Evolutionary conservation across 2,888 invertebrate species (phyloP).

Genomic region (Luperina nickerlii): DNA sequence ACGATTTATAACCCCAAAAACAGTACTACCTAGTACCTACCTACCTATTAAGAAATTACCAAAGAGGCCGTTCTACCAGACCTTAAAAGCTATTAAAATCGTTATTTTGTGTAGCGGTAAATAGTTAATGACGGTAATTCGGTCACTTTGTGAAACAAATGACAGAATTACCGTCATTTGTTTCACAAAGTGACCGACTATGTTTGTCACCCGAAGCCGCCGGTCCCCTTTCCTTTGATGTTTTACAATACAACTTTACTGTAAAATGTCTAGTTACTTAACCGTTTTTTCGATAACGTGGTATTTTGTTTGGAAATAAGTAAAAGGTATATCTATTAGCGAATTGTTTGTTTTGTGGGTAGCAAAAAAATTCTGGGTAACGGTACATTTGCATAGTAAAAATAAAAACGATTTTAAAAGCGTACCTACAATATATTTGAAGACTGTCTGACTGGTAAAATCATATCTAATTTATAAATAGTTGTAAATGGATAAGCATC

Average conservation of each 20-base stretch:
- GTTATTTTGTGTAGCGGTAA: constrained; percentile 51
- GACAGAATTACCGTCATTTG: not conserved
- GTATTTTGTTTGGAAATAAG: constrained; percentile 38
- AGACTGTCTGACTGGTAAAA: not conserved
- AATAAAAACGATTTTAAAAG: constrained; percentile 1
- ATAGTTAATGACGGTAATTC: constrained; percentile 46
- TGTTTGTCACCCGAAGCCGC: constrained; percentile 20
- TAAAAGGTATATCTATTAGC: constrained; percentile 46
- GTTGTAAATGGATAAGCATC: not conserved
- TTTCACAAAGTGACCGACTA: constrained; percentile 28
- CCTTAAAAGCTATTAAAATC: constrained; percentile 38
- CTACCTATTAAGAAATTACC: constrained; percentile 5
- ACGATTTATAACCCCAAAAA: not conserved
- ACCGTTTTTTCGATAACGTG: constrained; percentile 38
- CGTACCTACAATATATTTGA: not conserved
- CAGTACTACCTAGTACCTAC: too few relatives aligned
- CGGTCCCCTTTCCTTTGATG: constrained; percentile 50
- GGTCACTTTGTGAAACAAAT: not conserved
- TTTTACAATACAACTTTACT: constrained; percentile 50
- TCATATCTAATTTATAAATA: not conserved
- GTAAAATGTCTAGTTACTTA: constrained; percentile 36
- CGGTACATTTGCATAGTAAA: constrained; percentile 2
- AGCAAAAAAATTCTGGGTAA: constrained; percentile 7
- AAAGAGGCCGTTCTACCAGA: not conserved
- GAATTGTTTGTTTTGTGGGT: constrained; percentile 20